Conservation (phyloP, 2,888 invertebrate species). For the Nephrotoma guestfalica region DNA sequence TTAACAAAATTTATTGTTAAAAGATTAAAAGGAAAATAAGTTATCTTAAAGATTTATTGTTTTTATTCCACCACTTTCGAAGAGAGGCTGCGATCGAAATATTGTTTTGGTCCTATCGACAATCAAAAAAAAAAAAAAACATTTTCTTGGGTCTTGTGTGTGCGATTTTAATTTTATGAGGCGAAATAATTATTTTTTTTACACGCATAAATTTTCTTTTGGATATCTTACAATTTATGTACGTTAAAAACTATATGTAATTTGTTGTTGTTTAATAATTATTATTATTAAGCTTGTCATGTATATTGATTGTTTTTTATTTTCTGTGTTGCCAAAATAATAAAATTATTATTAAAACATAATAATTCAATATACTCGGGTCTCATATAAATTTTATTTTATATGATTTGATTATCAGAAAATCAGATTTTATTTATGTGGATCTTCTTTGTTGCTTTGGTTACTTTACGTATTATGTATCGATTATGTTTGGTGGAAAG, state of each 20-base stretch:
- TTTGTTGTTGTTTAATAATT: not conserved
- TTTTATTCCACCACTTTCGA: not conserved
- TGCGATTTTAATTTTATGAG: not conserved
- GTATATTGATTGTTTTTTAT: not conserved
- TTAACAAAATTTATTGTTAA: slow-evolving; percentile 1
- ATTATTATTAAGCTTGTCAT: slow-evolving; percentile 3
- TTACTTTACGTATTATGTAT: not conserved
- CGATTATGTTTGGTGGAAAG: not conserved
- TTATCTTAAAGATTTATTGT: slow-evolving; percentile 4
- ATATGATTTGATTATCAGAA: not conserved
- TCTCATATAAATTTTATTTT: not conserved
- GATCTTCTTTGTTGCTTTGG: not conserved
- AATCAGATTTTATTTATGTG: not conserved
- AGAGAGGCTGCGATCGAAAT: not conserved
- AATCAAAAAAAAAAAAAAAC: not conserved
- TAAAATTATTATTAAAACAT: slow-evolving; percentile 3
- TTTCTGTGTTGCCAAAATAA: not conserved
- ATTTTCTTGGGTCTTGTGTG: not conserved
- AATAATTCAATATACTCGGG: not conserved
- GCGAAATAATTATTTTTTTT: slow-evolving; percentile 3
- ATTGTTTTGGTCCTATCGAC: not conserved
- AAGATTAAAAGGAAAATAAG: slow-evolving; percentile 4
- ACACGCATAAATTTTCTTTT: slow-evolving; percentile 2
- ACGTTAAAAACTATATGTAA: not conserved
- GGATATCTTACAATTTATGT: not conserved